These are phyloP conservation scores for Myathropa florea DNA, from an alignment of 2,888 invertebrate genomes.

Conservation along the genomic window DNA sequence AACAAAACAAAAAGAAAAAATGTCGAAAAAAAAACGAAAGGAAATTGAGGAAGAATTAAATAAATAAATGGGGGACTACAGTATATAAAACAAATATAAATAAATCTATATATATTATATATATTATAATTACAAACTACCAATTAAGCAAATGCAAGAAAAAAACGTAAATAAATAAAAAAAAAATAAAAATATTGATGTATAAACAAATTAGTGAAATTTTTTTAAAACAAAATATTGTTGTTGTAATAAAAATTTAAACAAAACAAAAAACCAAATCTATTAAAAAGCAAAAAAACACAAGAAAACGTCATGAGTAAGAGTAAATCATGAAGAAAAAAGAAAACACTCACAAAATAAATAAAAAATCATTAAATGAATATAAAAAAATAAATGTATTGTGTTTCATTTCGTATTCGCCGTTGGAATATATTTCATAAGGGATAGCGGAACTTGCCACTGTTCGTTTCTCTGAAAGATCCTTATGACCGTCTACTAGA, in stretches of 20 bases:
- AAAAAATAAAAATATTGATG: conserved; percentile 62
- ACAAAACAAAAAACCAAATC: conserved; percentile 47
- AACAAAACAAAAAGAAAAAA: neutral
- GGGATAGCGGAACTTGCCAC: too few relatives aligned
- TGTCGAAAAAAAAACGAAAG: conserved; percentile 27
- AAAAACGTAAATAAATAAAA: conserved; percentile 49
- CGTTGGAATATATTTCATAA: too few relatives aligned
- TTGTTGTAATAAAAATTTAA: conserved; percentile 74
- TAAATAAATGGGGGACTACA: conserved; percentile 71
- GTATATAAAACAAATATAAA: conserved; percentile 72
- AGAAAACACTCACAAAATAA: conserved; percentile 43
- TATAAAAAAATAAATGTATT: conserved; percentile 7
- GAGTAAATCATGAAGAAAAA: conserved; percentile 22
- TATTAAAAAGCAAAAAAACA: conserved; percentile 37
- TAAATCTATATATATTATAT: conserved; percentile 65
- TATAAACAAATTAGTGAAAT: conserved; percentile 71
- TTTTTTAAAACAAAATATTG: conserved; percentile 71
- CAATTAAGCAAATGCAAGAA: conserved; percentile 66
- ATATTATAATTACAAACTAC: conserved; percentile 67
- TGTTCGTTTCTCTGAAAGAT: too few relatives aligned
- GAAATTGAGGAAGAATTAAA: conserved; percentile 60
- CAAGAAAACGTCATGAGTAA: conserved; percentile 17
- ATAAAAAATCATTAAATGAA: conserved; percentile 66
- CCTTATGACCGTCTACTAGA: too few relatives aligned
- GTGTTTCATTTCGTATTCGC: conserved; percentile 20